A percentile compares a stretch with the other conserved stretches of the same genome.
These are phyloP conservation scores for Oxyruncus cristatus DNA, from an alignment of 2,113 vertebrate genomes.

Conservation along the genomic window DNA sequence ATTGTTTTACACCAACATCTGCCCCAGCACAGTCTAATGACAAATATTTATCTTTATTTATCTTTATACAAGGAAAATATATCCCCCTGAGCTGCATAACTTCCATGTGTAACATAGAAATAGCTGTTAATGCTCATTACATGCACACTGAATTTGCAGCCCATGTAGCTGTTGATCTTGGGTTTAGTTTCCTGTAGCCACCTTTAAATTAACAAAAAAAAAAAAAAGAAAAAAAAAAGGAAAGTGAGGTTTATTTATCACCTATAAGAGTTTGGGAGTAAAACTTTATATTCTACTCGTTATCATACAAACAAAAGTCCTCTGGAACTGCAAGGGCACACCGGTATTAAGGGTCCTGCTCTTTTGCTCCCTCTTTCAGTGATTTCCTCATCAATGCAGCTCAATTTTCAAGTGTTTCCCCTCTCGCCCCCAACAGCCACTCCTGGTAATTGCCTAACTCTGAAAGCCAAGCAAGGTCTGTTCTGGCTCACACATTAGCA, in stretches of 20 bases:
- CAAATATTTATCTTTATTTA: neutral
- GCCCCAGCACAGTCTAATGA: neutral
- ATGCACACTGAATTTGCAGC: neutral
- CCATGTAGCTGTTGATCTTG: neutral
- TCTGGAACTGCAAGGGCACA: accelerated
- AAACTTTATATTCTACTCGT: neutral
- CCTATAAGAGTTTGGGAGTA: neutral
- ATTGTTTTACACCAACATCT: neutral
- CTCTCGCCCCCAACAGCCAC: neutral
- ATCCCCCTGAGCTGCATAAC: neutral
- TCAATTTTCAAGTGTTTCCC: neutral
- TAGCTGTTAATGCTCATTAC: neutral
- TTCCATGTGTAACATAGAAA: neutral
- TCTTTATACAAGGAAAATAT: neutral
- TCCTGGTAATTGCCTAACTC: neutral
- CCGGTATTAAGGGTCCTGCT: neutral
- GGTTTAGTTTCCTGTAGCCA: neutral
- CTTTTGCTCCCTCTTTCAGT: neutral
- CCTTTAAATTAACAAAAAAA: neutral
- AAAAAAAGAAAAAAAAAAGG: neutral
- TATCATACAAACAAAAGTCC: neutral
- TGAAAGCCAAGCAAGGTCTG: neutral
- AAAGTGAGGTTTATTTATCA: neutral
- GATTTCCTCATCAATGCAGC: neutral
- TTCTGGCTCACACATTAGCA: neutral